Evolutionary conservation across 2,888 invertebrate species (phyloP).

Genomic region (Eristalinus sepulchralis): DNA sequence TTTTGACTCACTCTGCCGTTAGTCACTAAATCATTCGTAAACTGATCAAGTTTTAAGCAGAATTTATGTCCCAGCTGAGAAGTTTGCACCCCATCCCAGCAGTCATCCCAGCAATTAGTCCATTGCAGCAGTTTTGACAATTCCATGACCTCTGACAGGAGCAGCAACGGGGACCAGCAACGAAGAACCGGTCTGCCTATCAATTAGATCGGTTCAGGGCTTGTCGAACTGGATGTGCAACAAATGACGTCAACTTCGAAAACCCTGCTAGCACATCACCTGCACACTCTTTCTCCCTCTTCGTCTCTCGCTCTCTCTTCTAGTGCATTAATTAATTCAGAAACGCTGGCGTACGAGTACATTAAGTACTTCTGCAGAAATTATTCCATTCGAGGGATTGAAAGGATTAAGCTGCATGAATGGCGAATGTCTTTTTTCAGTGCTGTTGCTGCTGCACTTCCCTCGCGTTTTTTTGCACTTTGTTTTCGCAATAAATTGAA

Average conservation of each 20-base stretch:
- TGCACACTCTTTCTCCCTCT: background rate
- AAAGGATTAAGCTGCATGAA: constrained; percentile 1
- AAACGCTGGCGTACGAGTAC: background rate
- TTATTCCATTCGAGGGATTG: background rate
- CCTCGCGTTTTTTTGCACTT: constrained; percentile 42
- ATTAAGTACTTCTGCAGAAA: background rate
- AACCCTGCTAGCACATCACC: background rate
- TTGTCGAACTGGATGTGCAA: constrained; percentile 13
- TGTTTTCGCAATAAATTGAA: constrained; percentile 59
- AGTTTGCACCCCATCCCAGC: background rate
- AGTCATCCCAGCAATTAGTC: background rate
- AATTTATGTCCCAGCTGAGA: background rate
- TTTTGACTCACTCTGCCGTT: background rate
- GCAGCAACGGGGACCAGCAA: background rate
- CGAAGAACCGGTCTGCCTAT: constrained; percentile 27
- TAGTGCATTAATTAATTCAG: background rate
- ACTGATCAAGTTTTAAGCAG: background rate
- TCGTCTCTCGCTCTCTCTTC: no score
- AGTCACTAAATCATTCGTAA: background rate
- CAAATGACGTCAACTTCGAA: constrained; percentile 7
- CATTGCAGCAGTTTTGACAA: background rate
- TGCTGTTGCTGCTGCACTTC: constrained; percentile 20
- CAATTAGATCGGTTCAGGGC: constrained; percentile 7
- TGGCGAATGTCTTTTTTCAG: constrained; percentile 21
- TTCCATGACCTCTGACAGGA: background rate